These are phyloP conservation scores for Sebastes taczanowskii DNA, from an alignment of 2,797 vertebrate genomes.

Conservation along the genomic window DNA sequence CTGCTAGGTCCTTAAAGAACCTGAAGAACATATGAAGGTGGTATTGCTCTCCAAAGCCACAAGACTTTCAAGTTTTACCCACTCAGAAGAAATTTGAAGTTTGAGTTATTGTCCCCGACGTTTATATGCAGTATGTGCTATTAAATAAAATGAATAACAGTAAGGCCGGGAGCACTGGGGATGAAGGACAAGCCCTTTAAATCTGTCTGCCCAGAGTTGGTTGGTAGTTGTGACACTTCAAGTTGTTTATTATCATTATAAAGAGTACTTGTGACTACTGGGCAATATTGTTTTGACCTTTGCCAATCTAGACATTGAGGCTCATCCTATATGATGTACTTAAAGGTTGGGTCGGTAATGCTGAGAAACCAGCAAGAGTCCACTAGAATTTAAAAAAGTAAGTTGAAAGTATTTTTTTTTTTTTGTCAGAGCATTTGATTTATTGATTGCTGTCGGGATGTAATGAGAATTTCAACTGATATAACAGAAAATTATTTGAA, in stretches of 20 bases:
- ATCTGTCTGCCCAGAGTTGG: background rate
- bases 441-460: too few species aligned
- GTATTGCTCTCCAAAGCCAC: too few species aligned
- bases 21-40: too few species aligned
- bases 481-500: too few species aligned
- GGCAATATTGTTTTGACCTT: background rate
- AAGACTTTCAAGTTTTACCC: too few species aligned
- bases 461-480: too few species aligned
- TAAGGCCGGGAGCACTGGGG: background rate
- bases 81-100: too few species aligned
- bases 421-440: too few species aligned
- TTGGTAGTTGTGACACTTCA: background rate
- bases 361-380: too few species aligned
- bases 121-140: background rate
- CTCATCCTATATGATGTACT: background rate
- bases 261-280: background rate
- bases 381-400: too few species aligned
- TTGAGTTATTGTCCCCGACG: background rate
- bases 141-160: background rate
- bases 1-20: too few species aligned
- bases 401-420: rapidly evolving
- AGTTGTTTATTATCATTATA: background rate
- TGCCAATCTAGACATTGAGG: background rate
- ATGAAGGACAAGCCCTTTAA: background rate
- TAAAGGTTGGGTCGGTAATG: background rate